Conservation (phyloP, 2,797 vertebrate species). For the Ctenochaetus hawaiiensis region DNA sequence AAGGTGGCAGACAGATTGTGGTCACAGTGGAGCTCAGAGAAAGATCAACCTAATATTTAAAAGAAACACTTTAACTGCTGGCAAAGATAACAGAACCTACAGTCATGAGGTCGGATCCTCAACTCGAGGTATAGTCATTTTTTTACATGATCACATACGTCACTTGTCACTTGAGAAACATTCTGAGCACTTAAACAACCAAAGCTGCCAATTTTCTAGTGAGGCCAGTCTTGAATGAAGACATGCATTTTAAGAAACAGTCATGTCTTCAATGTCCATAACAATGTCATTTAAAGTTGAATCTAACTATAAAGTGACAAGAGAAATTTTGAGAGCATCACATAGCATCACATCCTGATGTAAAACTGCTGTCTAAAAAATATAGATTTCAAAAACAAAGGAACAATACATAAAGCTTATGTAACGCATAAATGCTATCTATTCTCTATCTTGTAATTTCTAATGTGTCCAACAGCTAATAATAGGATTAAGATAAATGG, state of each 20-base stretch:
- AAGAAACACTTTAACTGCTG: too few species aligned
- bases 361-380: background rate
- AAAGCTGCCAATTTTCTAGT: background rate
- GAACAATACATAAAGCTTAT: background rate
- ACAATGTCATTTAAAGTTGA: background rate
- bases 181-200: too few species aligned
- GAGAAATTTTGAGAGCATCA: background rate
- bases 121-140: background rate
- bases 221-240: background rate
- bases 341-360: background rate
- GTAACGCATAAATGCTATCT: background rate
- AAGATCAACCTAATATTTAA: background rate
- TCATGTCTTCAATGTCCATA: background rate
- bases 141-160: too few species aligned
- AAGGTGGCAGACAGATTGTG: background rate
- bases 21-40: background rate
- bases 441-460: background rate
- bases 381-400: too few species aligned
- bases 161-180: too few species aligned
- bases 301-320: background rate
- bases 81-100: background rate
- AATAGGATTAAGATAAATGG: background rate
- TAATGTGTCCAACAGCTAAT: background rate
- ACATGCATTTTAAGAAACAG: background rate
- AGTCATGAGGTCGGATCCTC: too few species aligned